Percentiles rank a stretch among this genome's conserved stretches.
Evolutionary conservation across 1,140 invertebrate species (phyloP).

Genomic region (Pygmarrhopalites habei): DNA sequence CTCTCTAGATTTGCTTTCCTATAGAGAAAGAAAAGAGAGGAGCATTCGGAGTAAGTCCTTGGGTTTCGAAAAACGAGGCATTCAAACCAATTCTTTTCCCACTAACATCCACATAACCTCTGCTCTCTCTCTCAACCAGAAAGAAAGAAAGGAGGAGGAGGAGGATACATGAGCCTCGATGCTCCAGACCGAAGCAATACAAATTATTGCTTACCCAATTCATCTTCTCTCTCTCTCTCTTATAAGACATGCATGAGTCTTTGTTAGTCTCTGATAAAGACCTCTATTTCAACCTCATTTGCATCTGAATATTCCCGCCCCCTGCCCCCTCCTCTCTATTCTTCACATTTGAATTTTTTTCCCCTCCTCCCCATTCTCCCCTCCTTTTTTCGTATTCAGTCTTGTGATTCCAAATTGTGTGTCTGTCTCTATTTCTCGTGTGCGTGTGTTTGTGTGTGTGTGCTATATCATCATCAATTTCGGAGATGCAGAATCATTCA

Average conservation of each 20-base stretch:
- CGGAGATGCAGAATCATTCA: not conserved
- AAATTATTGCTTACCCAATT: constrained; percentile 35
- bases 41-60: too few relatives aligned
- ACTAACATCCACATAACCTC: constrained; percentile 22
- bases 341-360: constrained; percentile 1
- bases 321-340: constrained; percentile 4
- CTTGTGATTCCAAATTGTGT: too few relatives aligned
- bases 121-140: constrained; percentile 4
- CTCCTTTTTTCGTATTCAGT: too few relatives aligned
- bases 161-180: constrained; percentile 14
- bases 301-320: constrained; percentile 34
- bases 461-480: constrained; percentile 1
- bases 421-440: too few relatives aligned
- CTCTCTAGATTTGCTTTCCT: constrained; percentile 4
- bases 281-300: constrained; percentile 32
- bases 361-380: too few relatives aligned
- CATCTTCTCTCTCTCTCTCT: constrained; percentile 33
- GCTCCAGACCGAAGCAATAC: constrained; percentile 23
- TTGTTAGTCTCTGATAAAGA: constrained; percentile 34
- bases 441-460: too few relatives aligned
- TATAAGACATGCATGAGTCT: constrained; percentile 28
- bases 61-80: too few relatives aligned
- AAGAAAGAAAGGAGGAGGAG: not conserved
- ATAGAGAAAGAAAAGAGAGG: too few relatives aligned
- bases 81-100: constrained; percentile 31